A percentile compares a stretch with the other conserved stretches of the same genome.
Conservation (phyloP, 2,113 vertebrate species). For the Scolopax mira region DNA sequence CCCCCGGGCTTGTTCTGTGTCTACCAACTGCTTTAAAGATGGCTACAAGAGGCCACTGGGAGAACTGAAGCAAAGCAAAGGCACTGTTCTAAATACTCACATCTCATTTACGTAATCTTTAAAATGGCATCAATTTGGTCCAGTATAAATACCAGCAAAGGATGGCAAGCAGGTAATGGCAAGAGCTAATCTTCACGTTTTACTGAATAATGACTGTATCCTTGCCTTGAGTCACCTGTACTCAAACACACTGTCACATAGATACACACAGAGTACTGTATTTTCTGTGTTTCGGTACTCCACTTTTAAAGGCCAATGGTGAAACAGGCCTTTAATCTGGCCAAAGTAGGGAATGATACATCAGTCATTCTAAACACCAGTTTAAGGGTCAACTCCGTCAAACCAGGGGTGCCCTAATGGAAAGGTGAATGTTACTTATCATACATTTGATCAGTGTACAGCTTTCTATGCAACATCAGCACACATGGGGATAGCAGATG, state of each 20-base stretch:
- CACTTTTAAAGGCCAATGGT: not conserved
- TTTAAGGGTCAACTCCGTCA: not conserved
- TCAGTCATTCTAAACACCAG: not conserved
- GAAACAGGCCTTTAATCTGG: not conserved
- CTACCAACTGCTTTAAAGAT: not conserved
- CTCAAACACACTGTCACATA: not conserved
- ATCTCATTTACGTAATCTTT: not conserved
- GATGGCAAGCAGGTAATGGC: not conserved
- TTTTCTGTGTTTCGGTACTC: not conserved
- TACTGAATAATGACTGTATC: not conserved
- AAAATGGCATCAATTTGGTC: not conserved
- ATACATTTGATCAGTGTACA: not conserved
- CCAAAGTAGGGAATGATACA: not conserved
- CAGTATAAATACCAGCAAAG: not conserved
- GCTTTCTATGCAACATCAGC: not conserved
- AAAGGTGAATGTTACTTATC: not conserved
- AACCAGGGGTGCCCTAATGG: not conserved
- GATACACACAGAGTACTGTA: not conserved
- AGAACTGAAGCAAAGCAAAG: not conserved
- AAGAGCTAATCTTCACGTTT: not conserved
- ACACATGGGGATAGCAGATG: not conserved
- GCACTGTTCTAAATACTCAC: not conserved
- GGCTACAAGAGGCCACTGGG: not conserved
- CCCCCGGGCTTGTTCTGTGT: not conserved
- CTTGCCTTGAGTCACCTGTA: not conserved